Evolutionary conservation across 2,888 invertebrate genomes (phyloP).

Genomic region (Apotomis capreana): DNA sequence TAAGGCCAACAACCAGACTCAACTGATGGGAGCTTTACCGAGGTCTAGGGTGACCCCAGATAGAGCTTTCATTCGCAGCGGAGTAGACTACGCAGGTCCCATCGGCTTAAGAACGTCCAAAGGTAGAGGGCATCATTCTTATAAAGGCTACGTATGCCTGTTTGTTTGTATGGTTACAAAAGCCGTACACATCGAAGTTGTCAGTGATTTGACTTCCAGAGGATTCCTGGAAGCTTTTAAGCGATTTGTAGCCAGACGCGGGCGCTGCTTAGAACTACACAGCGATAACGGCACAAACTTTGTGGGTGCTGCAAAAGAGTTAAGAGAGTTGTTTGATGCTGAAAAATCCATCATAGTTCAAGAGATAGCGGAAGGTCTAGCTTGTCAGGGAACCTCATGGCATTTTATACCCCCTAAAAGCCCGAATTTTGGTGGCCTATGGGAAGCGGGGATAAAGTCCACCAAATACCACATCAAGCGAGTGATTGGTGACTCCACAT

Average conservation of each 20-base stretch:
- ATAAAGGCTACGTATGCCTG: background rate
- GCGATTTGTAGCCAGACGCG: slow-evolving; percentile 29
- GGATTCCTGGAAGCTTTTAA: slow-evolving; percentile 39
- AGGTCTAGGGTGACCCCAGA: slow-evolving; percentile 19
- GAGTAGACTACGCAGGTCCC: slow-evolving; percentile 37
- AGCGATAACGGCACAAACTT: too few relatives aligned
- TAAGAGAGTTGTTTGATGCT: too few relatives aligned
- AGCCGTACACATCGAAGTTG: slow-evolving; percentile 41
- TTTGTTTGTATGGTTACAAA: slow-evolving; percentile 41
- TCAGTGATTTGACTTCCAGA: slow-evolving; percentile 35
- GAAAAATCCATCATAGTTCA: too few relatives aligned
- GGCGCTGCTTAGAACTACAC: slow-evolving; percentile 11
- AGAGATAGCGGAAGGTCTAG: too few relatives aligned
- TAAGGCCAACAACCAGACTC: background rate
- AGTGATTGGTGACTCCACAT: too few relatives aligned
- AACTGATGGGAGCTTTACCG: slow-evolving; percentile 32
- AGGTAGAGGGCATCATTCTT: slow-evolving; percentile 32
- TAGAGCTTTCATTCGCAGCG: slow-evolving; percentile 26
- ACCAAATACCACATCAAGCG: too few relatives aligned
- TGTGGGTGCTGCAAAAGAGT: too few relatives aligned
- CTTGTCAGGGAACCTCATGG: too few relatives aligned
- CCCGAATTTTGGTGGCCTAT: too few relatives aligned
- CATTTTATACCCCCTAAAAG: too few relatives aligned
- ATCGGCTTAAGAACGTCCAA: slow-evolving; percentile 28
- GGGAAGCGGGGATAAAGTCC: too few relatives aligned